Base-by-base conservation (phyloP, 2,797 vertebrate species). In the Gambelia wislizenii region DNA sequence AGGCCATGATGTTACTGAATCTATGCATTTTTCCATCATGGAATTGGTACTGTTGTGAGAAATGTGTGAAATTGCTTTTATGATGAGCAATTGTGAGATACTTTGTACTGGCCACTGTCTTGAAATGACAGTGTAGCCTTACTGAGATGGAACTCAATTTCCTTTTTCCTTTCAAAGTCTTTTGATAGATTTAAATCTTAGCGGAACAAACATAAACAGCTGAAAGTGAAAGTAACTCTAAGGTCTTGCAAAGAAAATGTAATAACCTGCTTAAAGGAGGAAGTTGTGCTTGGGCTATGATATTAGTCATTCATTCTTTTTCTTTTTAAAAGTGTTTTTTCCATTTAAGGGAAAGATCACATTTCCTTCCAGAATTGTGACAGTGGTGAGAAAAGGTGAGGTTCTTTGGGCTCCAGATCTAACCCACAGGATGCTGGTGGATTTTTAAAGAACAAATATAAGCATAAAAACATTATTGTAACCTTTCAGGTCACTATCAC, bases 191-290 rank as follows among this genome's bases (percentile, higher is more conserved):
- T 86, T 83, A 42, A 13, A 82, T 22, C 30, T 78, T 78, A 36
- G 5, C n/a, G 70, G 14, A 30, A 59, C 14, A 25, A 44, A 42
- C 3, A 33, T n/a, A 33, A 72, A 80, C n/a, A 80, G 33, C 10
- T 89, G 59, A 89, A 94, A 93, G 69, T 54, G 9, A 91, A 22
- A 88, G 81, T 77, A 81, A 87, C 83, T 74, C 22, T 20, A 22
- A 0, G 10, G 86, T 70, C 44, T 42, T 81, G 0, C 25, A 42
- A 64, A 72, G 85, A 44, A 39, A 36, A 13, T 54, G 9, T 14
- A 59, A 16, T 33, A 79, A 49, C 36, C 27, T 44, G 49, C 36
- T 16, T n/a, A 89, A 74, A 88, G 70, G 56, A 89, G 69, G 81
- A 89, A 86, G 59, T 64, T 52, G 25, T 4, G 0, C 22, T 6